Conservation (phyloP, 2,797 vertebrate genomes). For the Sandelia bainsii region DNA sequence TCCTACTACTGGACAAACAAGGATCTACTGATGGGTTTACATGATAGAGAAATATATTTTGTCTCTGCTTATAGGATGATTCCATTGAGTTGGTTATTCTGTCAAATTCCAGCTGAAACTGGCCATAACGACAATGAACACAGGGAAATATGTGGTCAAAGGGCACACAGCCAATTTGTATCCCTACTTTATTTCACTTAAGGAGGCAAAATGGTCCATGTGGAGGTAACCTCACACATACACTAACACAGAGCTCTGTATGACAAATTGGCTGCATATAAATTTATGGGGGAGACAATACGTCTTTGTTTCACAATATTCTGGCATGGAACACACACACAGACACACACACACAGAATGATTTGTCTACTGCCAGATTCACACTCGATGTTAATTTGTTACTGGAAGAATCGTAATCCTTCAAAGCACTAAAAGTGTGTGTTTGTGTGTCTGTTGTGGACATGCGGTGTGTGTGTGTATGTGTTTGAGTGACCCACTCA, state of each 20-base stretch:
- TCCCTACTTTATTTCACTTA: constrained; percentile 55
- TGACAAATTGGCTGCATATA: constrained; percentile 78
- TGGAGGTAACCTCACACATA: constrained; percentile 16
- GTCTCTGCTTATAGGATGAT: background rate
- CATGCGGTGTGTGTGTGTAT: background rate
- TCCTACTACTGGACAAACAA: background rate
- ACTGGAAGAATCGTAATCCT: constrained; percentile 79
- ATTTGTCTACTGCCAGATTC: constrained; percentile 87
- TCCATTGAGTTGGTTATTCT: constrained; percentile 8
- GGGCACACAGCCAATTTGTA: constrained; percentile 35
- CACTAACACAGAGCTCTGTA: constrained; percentile 21
- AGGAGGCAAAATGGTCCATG: constrained; percentile 31
- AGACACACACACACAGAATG: constrained; percentile 46
- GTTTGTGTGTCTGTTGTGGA: constrained; percentile 36
- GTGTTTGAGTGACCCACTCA: constrained; percentile 2
- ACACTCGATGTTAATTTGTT: constrained; percentile 86
- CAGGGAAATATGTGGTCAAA: constrained; percentile 32
- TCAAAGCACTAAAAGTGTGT: constrained; percentile 64
- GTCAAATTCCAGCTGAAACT: constrained; percentile 1
- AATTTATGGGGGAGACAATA: constrained; percentile 71
- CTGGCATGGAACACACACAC: constrained; percentile 27
- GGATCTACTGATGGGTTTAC: no score
- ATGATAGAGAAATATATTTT: no score
- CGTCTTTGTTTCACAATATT: constrained; percentile 74
- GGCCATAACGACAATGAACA: constrained; percentile 2